Evolutionary conservation across 2,888 invertebrate species (phyloP), one percentile per base, ranked within the genome.

Genomic region (Autographa gamma): DNA sequence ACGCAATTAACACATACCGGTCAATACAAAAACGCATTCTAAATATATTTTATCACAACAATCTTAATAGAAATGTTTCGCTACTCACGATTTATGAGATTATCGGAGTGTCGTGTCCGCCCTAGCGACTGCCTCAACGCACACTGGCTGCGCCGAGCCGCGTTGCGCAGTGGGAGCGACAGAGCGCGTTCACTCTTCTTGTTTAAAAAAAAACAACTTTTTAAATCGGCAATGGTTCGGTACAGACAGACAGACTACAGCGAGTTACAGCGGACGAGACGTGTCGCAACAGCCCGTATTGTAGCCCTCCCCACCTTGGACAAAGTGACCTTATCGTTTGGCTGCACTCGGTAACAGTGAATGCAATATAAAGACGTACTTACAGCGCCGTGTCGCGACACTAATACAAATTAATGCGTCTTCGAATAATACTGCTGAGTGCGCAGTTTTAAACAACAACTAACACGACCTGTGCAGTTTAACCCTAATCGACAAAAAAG

Each of bases 271-370:
- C 73, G 74, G 73, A 71, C 71, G 76, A 71, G 79, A 77, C 77
- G 83, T 89, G 89, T 92, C 89, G 91, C 89, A 91, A 92, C 82
- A 74, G 76, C 82, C 77, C 75, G 80, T 85, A 86, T 89, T 89
- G 88, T 88, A 85, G 86, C 86, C 78, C 83, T 88, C 92, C 93
- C 93, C 93, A 90, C 93, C 93, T 91, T 89, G 86, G 77, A 73
- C 88, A 86, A 86, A 87, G 87, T 91, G 93, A 93, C 93, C 94
- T 94, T 94, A 94, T 93, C 93, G 92, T 92, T 85, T 86, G 85
- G 86, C 86, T 92, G 94, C 94, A 94, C 93, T 93, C 89, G 76
- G 91, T 85, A 90, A 92, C 93, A 88, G 86, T 78, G 83, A 86
- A 72, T 89, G 90, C 89, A 90, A 82, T 89, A 80, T 88, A 90